phyloP scores from a whole-genome alignment of 2,797 vertebrate species.

The Aulostomus chinensis region DNA sequence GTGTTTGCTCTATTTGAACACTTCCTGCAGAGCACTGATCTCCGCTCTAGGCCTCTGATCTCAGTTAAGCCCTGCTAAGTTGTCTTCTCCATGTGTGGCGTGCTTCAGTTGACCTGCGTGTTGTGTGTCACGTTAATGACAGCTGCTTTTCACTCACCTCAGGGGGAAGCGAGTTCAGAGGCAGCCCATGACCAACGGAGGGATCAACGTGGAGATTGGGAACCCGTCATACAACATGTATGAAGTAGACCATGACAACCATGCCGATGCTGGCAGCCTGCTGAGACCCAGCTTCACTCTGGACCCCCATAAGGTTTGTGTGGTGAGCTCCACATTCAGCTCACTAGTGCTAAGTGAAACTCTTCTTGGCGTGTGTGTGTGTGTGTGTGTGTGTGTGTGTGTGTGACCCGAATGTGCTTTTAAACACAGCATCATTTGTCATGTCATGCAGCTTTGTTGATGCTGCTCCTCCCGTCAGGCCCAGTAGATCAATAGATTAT shows the following conservation, averaged over 20 bases:
- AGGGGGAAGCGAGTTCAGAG: slow-evolving; percentile 97
- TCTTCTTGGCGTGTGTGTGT: too few species aligned
- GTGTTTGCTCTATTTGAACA: too few species aligned
- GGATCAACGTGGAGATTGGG: slow-evolving; percentile 97
- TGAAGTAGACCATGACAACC: slow-evolving; percentile 94
- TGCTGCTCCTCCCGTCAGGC: too few species aligned
- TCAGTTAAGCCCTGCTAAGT: slow-evolving; percentile 18
- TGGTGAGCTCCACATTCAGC: not conserved
- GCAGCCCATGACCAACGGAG: slow-evolving; percentile 97
- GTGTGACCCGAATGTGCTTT: too few species aligned
- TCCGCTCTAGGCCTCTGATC: slow-evolving; percentile 11
- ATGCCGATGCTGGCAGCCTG: slow-evolving; percentile 90
- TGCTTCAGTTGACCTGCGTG: not conserved
- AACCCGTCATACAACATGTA: slow-evolving; percentile 99
- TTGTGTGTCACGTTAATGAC: slow-evolving; percentile 35
- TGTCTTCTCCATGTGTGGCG: not conserved
- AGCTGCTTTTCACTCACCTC: slow-evolving; percentile 14
- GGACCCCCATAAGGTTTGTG: slow-evolving; percentile 92
- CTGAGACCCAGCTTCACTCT: slow-evolving; percentile 93
- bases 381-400: too few species aligned
- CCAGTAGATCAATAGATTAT: too few species aligned
- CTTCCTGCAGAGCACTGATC: too few species aligned
- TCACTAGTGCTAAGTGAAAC: too few species aligned
- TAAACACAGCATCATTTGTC: too few species aligned
- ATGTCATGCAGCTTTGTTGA: too few species aligned